Percentiles rank a stretch among this genome's conserved stretches.
Evolutionary conservation across 2,113 vertebrate genomes (phyloP).

Genomic region (Anolis carolinensis): DNA sequence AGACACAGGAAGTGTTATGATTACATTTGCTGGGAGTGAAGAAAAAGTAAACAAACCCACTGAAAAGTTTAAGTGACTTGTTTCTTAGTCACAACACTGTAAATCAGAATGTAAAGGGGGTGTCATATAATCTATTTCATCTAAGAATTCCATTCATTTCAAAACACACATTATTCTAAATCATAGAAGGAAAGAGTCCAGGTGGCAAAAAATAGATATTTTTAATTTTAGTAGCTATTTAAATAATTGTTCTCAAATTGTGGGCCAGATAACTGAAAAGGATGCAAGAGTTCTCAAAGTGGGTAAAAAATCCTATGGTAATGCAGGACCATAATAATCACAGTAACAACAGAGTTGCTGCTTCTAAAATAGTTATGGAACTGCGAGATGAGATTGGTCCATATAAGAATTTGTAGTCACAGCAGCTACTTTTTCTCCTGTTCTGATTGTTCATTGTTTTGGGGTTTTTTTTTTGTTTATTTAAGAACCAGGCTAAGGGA

Average conservation of each 20-base stretch:
- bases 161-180: constrained; percentile 41
- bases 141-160: constrained; percentile 11
- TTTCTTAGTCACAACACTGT: constrained; percentile 31
- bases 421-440: not conserved
- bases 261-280: not conserved
- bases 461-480: no score
- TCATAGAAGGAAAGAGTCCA: not conserved
- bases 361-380: not conserved
- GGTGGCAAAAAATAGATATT: constrained; percentile 28
- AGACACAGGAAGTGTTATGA: constrained; percentile 38
- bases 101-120: constrained; percentile 49
- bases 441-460: not conserved
- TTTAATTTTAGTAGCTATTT: constrained; percentile 34
- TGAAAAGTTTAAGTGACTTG: constrained; percentile 16
- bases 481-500: no score
- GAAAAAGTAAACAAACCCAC: constrained; percentile 38
- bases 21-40: constrained; percentile 22
- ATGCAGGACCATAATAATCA: not conserved
- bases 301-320: not conserved
- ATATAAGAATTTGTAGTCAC: not conserved
- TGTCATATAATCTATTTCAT: constrained; percentile 27
- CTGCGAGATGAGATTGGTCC: not conserved
- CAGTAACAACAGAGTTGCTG: not conserved
- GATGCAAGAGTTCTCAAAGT: not conserved
- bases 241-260: not conserved